Evolutionary conservation across 1,140 invertebrate species (phyloP).

Genomic region (Paramacrobiotus metropolitanus): DNA sequence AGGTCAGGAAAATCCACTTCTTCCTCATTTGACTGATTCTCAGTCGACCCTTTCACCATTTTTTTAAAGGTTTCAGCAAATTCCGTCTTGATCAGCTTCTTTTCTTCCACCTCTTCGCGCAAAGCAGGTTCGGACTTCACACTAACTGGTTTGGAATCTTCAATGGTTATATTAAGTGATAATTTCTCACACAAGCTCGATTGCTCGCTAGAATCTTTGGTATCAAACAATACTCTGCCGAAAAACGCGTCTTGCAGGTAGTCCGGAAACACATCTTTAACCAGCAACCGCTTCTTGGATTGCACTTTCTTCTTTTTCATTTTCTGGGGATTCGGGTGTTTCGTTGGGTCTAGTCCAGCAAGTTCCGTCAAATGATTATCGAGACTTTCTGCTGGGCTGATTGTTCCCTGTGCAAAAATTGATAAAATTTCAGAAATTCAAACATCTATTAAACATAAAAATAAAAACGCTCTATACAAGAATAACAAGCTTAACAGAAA

Average conservation of each 20-base stretch:
- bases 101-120: too few relatives aligned
- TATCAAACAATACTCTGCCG: not conserved
- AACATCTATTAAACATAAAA: too few relatives aligned
- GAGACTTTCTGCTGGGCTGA: not conserved
- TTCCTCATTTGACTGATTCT: not conserved
- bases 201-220: not conserved
- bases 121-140: too few relatives aligned
- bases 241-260: slow-evolving; percentile 3
- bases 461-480: too few relatives aligned
- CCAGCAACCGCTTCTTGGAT: not conserved
- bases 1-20: not conserved
- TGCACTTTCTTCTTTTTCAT: not conserved
- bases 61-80: too few relatives aligned
- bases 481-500: too few relatives aligned
- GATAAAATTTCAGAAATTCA: not conserved
- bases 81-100: too few relatives aligned
- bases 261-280: not conserved
- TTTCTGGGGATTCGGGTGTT: not conserved
- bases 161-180: not conserved
- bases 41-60: not conserved
- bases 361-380: not conserved
- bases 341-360: not conserved
- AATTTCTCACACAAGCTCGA: not conserved
- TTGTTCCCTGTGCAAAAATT: not conserved
- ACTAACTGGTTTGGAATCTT: too few relatives aligned